These are phyloP conservation scores for Myiozetetes cayanensis DNA, from an alignment of 2,113 vertebrate genomes.

Conservation along the genomic window DNA sequence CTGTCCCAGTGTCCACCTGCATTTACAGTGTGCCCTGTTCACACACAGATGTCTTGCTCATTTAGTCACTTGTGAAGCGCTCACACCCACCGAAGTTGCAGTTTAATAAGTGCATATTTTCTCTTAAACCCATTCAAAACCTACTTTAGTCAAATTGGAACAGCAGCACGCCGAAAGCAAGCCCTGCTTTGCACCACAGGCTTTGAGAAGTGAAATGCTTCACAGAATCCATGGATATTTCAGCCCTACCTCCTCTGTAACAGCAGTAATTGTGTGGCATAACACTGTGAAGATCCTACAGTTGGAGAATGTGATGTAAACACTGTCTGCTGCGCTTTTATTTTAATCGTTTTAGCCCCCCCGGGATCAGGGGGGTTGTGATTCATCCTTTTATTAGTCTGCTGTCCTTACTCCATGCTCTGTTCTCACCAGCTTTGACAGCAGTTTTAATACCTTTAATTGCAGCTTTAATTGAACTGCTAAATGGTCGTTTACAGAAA, in stretches of 20 bases:
- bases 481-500: background rate
- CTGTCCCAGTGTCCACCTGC: background rate
- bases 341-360: background rate
- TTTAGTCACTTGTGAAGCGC: rapidly evolving
- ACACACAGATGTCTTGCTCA: background rate
- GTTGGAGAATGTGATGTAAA: background rate
- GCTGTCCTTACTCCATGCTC: background rate
- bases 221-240: background rate
- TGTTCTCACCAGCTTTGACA: background rate
- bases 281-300: background rate
- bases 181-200: background rate
- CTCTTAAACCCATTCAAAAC: background rate
- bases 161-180: background rate
- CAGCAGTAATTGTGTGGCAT: background rate
- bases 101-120: background rate
- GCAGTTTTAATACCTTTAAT: background rate
- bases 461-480: background rate
- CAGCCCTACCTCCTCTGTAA: background rate
- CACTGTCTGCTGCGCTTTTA: background rate
- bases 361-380: background rate
- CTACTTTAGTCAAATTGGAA: background rate
- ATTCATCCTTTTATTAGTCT: background rate
- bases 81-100: background rate
- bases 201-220: background rate
- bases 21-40: rapidly evolving